Base-by-base conservation (phyloP, 2,797 vertebrate genomes). In the Betta splendens region DNA sequence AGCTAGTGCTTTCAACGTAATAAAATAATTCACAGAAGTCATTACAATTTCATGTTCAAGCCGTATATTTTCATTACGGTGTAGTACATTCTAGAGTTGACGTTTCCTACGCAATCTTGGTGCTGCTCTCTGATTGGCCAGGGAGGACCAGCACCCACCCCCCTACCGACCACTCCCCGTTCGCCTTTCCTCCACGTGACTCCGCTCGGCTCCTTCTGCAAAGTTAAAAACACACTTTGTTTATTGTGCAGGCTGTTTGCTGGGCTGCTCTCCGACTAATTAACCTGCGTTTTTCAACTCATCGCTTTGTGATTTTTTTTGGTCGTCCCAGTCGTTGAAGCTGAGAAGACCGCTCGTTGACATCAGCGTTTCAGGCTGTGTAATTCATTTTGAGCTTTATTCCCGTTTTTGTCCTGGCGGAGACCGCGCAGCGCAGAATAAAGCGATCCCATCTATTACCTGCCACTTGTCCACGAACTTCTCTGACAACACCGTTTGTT, bases 161-260 rank as follows among this genome's bases (percentile, higher is more conserved):
- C 71, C 49, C 21, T 1, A 0, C 43, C 50, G 60, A 76, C 90
- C 90, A 89, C 63, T 91, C 86, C 75, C 44, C 62, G 7, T 54
- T 31, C 69, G 69, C 52, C 73, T 46, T 83, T 60, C 17, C 12
- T 7, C 65, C 90, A 89, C 82, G 89, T 92, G 90, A 92, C 82
- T 43, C 53, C 28, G 13, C 69, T 59, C 45, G 16, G 25, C 20
- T 77, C 69, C 46, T 64, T 71, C 22, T 64, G 79, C 84, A 86
- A 93, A 93, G 91, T 93, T 93, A 92, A 92, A 92, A 92, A 91
- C 91, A 91, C 87, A 91, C 86, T 90, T 87, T 89, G 90, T 92
- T 89, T 90, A 88, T 87, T 80, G 81, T 80, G 59, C 64, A 58
- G 75, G 39, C 65, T 54, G 79, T 71, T 79, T 61, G 64, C 65